Conservation (phyloP, 2,113 vertebrate genomes). For the Nyctereutes procyonoides region DNA sequence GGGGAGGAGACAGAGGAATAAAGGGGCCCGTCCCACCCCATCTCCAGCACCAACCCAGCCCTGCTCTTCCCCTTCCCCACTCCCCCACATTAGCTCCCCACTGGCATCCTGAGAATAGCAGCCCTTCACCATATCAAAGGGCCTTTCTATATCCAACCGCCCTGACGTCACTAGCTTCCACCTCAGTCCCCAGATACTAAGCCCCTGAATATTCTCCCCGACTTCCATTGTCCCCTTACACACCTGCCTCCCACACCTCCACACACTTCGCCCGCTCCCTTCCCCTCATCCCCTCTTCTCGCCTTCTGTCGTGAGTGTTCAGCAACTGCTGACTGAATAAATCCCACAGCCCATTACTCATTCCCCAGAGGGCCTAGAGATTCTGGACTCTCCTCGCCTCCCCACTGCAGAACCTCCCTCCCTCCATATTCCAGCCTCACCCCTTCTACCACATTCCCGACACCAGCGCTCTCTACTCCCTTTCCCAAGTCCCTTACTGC, state of each 20-base stretch:
- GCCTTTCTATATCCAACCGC: not conserved
- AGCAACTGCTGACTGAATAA: not conserved
- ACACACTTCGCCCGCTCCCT: not conserved
- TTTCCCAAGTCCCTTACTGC: not conserved
- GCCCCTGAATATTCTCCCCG: not conserved
- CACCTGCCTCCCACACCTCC: not conserved
- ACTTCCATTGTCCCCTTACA: not conserved
- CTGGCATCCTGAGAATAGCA: not conserved
- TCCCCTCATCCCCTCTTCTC: not conserved
- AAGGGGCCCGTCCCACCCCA: not conserved
- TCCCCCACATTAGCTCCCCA: rapidly evolving
- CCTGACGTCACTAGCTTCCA: not conserved
- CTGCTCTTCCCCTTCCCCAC: not conserved
- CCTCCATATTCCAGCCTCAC: not conserved
- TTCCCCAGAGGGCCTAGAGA: not conserved
- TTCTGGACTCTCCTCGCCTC: not conserved
- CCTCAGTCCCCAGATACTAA: not conserved
- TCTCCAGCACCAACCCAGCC: not conserved
- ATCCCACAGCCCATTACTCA: not conserved
- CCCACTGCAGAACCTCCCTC: not conserved
- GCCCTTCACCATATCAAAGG: not conserved
- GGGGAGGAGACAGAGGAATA: not conserved
- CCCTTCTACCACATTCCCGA: not conserved
- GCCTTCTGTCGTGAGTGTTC: not conserved
- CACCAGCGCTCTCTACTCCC: not conserved